phyloP scores from a whole-genome alignment of 2,113 vertebrate genomes.

The Rhea americana region DNA sequence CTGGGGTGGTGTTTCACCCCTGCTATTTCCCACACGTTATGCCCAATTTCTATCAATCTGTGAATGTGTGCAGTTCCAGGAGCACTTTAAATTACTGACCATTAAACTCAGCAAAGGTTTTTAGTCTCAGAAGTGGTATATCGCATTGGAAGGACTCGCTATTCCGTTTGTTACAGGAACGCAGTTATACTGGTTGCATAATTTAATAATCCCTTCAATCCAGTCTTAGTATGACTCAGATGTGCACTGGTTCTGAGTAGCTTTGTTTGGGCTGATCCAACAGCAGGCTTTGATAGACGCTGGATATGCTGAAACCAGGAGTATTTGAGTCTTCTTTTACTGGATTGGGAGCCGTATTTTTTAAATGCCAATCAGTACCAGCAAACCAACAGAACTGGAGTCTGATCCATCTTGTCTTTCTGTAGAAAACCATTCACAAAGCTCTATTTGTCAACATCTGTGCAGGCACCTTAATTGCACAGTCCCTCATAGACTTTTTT shows the following conservation, averaged over 20 bases:
- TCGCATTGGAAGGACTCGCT: accelerated
- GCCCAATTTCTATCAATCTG: neutral
- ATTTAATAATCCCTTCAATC: neutral
- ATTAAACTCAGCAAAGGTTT: neutral
- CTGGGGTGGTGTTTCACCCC: neutral
- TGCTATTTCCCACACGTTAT: accelerated
- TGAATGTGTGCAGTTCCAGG: neutral
- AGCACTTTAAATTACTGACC: neutral
- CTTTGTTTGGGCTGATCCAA: neutral
- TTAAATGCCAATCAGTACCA: neutral
- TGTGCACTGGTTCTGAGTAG: too few relatives aligned
- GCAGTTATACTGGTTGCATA: neutral
- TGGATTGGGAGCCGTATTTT: neutral
- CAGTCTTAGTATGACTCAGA: neutral
- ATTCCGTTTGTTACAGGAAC: neutral
- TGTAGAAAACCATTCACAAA: neutral
- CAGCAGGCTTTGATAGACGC: neutral
- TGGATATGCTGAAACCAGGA: neutral
- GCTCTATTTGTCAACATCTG: neutral
- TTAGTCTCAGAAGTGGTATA: neutral
- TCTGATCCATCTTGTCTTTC: neutral
- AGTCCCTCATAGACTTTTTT: accelerated
- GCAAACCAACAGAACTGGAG: neutral
- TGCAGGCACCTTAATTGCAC: neutral
- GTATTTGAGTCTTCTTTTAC: neutral